Base-by-base conservation (phyloP, 2,797 vertebrate species). In the Aeoliscus strigatus region DNA sequence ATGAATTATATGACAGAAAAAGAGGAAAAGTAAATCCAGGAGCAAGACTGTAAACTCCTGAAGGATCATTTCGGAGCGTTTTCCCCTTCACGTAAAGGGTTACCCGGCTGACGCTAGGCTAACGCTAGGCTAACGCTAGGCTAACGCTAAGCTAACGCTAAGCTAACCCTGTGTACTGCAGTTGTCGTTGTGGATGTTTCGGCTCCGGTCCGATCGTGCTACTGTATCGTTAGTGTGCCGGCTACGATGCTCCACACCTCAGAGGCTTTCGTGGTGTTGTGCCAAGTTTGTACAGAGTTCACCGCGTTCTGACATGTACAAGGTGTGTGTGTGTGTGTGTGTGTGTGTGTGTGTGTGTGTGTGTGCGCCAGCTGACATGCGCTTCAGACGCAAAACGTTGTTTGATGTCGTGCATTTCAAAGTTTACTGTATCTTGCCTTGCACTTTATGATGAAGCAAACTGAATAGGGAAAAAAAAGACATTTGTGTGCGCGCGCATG, bases 361-460 rank as follows among this genome's bases (percentile, higher is more conserved):
- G 60, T 31, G 45, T 9, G 55, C 1, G 50, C 25, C 36, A 17
- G 56, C 45, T 48, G 17, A 21, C n/a, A 7, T 37, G 27, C 16
- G 38, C 56, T 56, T 75, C 24, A 14, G 39, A 47, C 16, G 45
- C 48, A n/a, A n/a, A n/a, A n/a, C n/a, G n/a, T n/a, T n/a, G n/a
- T n/a, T n/a, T n/a, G n/a, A n/a, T 47, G 79, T 82, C 45, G 45
- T 80, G 79, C 79, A 86, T 88, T 88, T 88, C 83, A 76, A 72
- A 80, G 81, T 83, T 86, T 80, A 84, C 83, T 81, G 79, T 73
- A 74, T 85, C 76, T 82, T 78, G 82, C 87, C 85, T 89, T 87
- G 89, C 88, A 89, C 88, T 89, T 88, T 88, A 89, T 70, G 10
- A 77, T 77, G 65, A 81, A 30, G 70, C 77, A 73, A 79, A 88